phyloP scores from a whole-genome alignment of 2,888 invertebrate genomes.

The Tinea trinotella region DNA sequence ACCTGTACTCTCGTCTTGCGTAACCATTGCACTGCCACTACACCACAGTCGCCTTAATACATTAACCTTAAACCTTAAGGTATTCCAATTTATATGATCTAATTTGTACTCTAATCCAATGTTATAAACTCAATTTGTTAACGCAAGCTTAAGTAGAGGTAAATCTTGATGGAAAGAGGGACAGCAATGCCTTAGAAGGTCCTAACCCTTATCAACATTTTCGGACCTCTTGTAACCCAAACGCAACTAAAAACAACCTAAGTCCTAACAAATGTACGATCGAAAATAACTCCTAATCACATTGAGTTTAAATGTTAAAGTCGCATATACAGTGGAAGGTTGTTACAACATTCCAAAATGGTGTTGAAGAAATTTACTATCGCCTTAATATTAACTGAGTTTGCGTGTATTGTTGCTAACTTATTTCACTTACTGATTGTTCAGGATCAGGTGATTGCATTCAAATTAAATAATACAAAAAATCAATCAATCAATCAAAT shows the following conservation, averaged over 20 bases:
- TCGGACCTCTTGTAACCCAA: constrained; percentile 24
- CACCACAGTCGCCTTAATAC: too few species aligned
- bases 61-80: too few species aligned
- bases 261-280: background rate
- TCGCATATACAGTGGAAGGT: background rate
- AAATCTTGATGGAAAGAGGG: constrained; percentile 41
- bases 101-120: constrained; percentile 58
- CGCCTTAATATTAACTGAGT: constrained; percentile 49
- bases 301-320: background rate
- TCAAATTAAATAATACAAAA: too few species aligned
- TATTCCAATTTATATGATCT: constrained; percentile 58
- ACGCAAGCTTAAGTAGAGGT: constrained; percentile 39
- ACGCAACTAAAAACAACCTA: background rate
- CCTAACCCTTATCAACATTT: constrained; percentile 63
- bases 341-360: background rate
- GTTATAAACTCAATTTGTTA: constrained; percentile 60
- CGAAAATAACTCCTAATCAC: background rate
- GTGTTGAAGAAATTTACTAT: constrained; percentile 42
- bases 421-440: constrained; percentile 50
- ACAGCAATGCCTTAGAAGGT: constrained; percentile 52
- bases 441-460: too few species aligned
- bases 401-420: constrained; percentile 49
- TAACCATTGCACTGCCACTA: too few species aligned
- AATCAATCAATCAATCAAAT: too few species aligned
- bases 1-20: too few species aligned